Evolutionary conservation across 2,888 invertebrate genomes (phyloP).

Genomic region (Biston stratarius): DNA sequence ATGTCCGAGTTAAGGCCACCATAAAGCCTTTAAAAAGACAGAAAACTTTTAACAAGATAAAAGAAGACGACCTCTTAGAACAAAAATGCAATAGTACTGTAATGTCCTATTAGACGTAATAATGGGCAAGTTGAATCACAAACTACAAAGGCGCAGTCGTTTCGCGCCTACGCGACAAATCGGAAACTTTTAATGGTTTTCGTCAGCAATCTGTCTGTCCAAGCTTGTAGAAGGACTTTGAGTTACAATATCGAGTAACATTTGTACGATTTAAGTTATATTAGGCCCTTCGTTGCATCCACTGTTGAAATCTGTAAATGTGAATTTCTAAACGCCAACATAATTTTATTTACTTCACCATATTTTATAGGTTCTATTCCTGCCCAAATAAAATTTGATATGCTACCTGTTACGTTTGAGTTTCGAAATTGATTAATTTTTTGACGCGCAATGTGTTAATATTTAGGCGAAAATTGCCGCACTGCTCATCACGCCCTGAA

Average conservation of each 20-base stretch:
- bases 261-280: slow-evolving; percentile 6
- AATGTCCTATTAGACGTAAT: slow-evolving; percentile 22
- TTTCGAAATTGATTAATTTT: too few relatives aligned
- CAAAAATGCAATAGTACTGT: slow-evolving; percentile 2
- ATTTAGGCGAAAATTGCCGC: too few relatives aligned
- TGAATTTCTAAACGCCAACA: too few relatives aligned
- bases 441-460: too few relatives aligned
- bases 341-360: too few relatives aligned
- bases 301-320: too few relatives aligned
- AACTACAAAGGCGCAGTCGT: slow-evolving; percentile 36
- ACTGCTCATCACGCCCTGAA: too few relatives aligned
- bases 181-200: slow-evolving; percentile 74
- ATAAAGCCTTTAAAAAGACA: not conserved
- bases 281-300: too few relatives aligned
- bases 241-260: slow-evolving; percentile 54
- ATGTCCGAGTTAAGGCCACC: not conserved
- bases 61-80: not conserved
- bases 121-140: slow-evolving; percentile 31
- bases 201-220: slow-evolving; percentile 63
- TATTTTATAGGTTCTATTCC: too few relatives aligned
- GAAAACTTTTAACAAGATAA: not conserved
- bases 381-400: too few relatives aligned
- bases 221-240: slow-evolving; percentile 45
- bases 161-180: slow-evolving; percentile 56
- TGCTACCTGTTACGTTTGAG: too few relatives aligned